These are phyloP conservation scores for Watsonalla binaria DNA, from an alignment of 2,888 invertebrate species.

Conservation along the genomic window DNA sequence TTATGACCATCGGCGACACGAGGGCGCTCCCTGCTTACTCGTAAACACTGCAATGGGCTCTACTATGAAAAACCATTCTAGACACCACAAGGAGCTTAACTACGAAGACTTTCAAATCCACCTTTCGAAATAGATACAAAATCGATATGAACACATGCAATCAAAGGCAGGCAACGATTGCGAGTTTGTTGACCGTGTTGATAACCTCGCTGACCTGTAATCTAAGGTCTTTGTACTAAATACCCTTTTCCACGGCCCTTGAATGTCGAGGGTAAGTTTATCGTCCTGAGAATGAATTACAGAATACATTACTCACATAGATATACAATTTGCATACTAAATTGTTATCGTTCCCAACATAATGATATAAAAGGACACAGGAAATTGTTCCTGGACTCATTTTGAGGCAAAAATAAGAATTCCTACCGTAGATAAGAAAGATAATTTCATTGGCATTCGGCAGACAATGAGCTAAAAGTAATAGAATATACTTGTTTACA, in stretches of 20 bases:
- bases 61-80: constrained; percentile 31
- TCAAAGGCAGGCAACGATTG: constrained; percentile 21
- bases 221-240: constrained; percentile 31
- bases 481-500: background rate
- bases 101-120: background rate
- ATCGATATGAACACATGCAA: constrained; percentile 6
- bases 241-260: constrained; percentile 20
- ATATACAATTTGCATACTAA: constrained; percentile 34
- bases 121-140: constrained; percentile 1
- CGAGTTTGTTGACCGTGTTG: constrained; percentile 19
- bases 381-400: constrained; percentile 28
- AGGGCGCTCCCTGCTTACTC: constrained; percentile 61
- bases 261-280: constrained; percentile 25
- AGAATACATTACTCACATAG: constrained; percentile 7
- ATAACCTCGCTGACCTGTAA: constrained; percentile 28
- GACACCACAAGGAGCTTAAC: constrained; percentile 11
- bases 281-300: constrained; percentile 23
- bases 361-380: constrained; percentile 24
- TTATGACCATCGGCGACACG: constrained; percentile 71
- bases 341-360: constrained; percentile 29
- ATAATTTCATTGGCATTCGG: too few species aligned
- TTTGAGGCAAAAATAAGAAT: constrained; percentile 24
- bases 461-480: background rate
- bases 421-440: background rate
- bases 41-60: constrained; percentile 50